phyloP scores from a whole-genome alignment of 2,888 invertebrate genomes.

The Ceramica pisi region DNA sequence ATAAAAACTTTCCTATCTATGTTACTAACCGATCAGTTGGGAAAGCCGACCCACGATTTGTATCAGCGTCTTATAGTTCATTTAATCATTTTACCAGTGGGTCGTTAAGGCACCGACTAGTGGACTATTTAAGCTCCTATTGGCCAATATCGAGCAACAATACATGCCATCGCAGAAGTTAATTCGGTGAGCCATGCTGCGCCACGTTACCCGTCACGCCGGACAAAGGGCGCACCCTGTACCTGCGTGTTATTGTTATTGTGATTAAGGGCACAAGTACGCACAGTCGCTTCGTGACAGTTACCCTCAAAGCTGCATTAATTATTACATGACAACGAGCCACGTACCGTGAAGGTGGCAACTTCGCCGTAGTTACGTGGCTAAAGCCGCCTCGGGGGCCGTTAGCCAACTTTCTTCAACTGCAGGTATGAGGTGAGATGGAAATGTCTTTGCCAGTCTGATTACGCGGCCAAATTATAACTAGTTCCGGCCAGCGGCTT shows the following conservation, averaged over 20 bases:
- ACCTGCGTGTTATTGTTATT: slow-evolving; percentile 79
- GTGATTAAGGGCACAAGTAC: slow-evolving; percentile 81
- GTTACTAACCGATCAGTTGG: not conserved
- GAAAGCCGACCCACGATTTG: not conserved
- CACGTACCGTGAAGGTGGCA: slow-evolving; percentile 73
- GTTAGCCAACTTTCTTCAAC: slow-evolving; percentile 65
- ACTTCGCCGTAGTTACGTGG: slow-evolving; percentile 64
- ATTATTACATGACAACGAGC: slow-evolving; percentile 80
- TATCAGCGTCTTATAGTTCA: too few relatives aligned
- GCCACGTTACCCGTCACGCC: not conserved
- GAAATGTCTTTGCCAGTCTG: slow-evolving; percentile 9
- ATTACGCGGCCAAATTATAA: not conserved
- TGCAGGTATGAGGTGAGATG: slow-evolving; percentile 53
- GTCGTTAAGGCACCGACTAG: too few relatives aligned
- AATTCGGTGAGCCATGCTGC: not conserved
- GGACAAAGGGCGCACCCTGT: slow-evolving; percentile 70
- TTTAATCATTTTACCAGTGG: too few relatives aligned
- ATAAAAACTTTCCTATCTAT: not conserved
- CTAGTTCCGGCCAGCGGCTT: not conserved
- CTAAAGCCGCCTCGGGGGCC: slow-evolving; percentile 58
- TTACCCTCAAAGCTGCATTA: slow-evolving; percentile 78
- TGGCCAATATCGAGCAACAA: not conserved
- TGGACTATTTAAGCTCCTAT: not conserved
- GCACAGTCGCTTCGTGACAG: slow-evolving; percentile 78
- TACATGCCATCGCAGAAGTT: not conserved